These are phyloP conservation scores for Lithophane leautieri DNA, from an alignment of 2,888 invertebrate species.

Conservation along the genomic window DNA sequence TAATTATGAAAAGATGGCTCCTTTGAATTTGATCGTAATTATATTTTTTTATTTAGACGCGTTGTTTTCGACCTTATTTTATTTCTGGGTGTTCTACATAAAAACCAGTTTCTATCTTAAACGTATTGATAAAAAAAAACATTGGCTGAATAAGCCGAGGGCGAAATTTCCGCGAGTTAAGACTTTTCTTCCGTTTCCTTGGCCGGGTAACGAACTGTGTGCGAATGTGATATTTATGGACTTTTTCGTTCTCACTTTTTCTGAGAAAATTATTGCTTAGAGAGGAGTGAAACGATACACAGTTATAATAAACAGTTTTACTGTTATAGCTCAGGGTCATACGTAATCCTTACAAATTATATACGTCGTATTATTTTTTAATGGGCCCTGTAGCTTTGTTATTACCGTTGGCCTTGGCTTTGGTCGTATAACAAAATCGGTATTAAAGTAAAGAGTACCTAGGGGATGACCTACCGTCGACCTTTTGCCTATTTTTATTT, in stretches of 20 bases:
- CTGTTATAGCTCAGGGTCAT: constrained; percentile 57
- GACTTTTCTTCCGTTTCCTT: constrained; percentile 70
- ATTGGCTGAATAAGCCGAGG: constrained; percentile 58
- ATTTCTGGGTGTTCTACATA: no score
- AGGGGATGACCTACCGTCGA: background rate
- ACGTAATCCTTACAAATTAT: constrained; percentile 60
- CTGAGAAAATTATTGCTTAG: constrained; percentile 69
- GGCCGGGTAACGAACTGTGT: constrained; percentile 74
- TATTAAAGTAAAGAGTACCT: constrained; percentile 12
- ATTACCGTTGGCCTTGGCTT: constrained; percentile 13
- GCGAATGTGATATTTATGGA: constrained; percentile 74
- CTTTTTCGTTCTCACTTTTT: constrained; percentile 71
- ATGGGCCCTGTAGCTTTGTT: constrained; percentile 31
- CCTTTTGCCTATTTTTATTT: constrained; percentile 4
- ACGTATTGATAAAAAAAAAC: constrained; percentile 60
- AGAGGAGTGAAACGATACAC: constrained; percentile 62
- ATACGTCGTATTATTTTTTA: constrained; percentile 55
- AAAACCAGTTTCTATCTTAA: constrained; percentile 35
- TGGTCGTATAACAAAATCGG: constrained; percentile 42
- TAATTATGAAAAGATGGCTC: constrained; percentile 22
- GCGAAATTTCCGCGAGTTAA: constrained; percentile 66
- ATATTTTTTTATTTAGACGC: background rate
- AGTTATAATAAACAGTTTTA: constrained; percentile 65
- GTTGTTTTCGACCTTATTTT: background rate
- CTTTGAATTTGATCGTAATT: background rate